Conservation (phyloP, 2,113 vertebrate species). For the Empidonax alnorum region DNA sequence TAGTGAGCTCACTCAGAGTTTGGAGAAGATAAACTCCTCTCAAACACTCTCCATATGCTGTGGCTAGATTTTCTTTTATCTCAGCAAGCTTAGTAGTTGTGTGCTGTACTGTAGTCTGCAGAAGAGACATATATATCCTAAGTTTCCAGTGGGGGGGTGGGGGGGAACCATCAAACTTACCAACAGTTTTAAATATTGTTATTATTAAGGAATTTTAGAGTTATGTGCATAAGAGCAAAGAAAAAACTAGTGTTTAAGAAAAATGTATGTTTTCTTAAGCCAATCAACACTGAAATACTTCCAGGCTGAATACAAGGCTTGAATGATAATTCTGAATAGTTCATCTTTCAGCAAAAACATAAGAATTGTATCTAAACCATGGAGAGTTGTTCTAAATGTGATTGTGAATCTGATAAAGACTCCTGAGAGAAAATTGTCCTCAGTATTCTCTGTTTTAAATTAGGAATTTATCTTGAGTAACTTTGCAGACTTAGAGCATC, state of each 20-base stretch:
- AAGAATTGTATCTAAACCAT: background rate
- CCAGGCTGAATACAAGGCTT: background rate
- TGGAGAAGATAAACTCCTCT: constrained; percentile 1
- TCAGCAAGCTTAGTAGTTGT: background rate
- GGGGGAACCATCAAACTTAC: background rate
- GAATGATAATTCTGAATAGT: background rate
- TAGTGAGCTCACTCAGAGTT: background rate
- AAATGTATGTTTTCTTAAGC: background rate
- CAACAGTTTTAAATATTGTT: background rate
- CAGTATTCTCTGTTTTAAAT: background rate
- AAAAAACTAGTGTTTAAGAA: background rate
- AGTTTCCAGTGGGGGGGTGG: background rate
- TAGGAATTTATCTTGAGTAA: background rate
- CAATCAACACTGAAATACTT: background rate
- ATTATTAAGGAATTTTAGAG: background rate
- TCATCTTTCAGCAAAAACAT: background rate
- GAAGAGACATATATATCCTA: background rate
- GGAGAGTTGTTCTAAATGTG: background rate
- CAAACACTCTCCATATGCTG: background rate
- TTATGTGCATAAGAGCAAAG: background rate
- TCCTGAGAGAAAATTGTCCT: background rate
- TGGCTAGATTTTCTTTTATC: background rate
- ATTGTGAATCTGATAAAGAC: background rate
- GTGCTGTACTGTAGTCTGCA: background rate
- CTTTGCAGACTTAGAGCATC: background rate